Evolutionary conservation across 1,140 invertebrate species (phyloP), one percentile per base, ranked within the genome.

Genomic region (Drosophila auraria): DNA sequence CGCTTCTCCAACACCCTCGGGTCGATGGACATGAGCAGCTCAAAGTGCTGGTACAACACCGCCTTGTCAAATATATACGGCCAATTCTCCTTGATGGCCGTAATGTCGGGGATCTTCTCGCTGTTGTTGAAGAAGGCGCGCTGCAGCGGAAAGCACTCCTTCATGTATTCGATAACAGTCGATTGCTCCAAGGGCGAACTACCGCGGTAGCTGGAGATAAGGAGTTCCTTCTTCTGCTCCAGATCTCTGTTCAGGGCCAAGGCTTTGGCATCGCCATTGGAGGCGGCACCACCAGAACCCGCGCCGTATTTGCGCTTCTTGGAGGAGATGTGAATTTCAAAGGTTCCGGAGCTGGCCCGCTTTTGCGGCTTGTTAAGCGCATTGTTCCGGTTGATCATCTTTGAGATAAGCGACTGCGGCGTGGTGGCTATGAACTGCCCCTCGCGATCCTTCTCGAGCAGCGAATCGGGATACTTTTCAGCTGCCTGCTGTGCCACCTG

Each of bases 331-430:
- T 84, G 86, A 14, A 79, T 66, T 36, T 91, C 86, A 23, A 82
- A 71, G 42, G 68, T 77, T 3, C 71, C 65, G 1, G 87, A 87
- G 12, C 87, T 53, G 38, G 82, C 49, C 3, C 86, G 87, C 27
- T 90, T 90, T 8, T 81, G 87, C 42, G 87, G 73, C 70, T 81
- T 71, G 50, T 91, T 91, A 1, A 91, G 56, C 0, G 80, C 63
- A 69, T 91, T 91, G 20, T 91, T 91, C 1, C 87, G 73, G 56
- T 91, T 91, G 15, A 91, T 87, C 87, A 91, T 91, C 56, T 91
- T 91, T 1, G 87, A 91, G 40, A 91, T 91, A 6, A 91, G 61
- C 23, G 87, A 78, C 38, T 87, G 87, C 17, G 87, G 87, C 6
- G 87, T 87, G n/a, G 82, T 87, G 38, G 87, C 83, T 33, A 91